phyloP scores from a whole-genome alignment of 1,140 invertebrate species.

The Hesperophylax magnus region DNA sequence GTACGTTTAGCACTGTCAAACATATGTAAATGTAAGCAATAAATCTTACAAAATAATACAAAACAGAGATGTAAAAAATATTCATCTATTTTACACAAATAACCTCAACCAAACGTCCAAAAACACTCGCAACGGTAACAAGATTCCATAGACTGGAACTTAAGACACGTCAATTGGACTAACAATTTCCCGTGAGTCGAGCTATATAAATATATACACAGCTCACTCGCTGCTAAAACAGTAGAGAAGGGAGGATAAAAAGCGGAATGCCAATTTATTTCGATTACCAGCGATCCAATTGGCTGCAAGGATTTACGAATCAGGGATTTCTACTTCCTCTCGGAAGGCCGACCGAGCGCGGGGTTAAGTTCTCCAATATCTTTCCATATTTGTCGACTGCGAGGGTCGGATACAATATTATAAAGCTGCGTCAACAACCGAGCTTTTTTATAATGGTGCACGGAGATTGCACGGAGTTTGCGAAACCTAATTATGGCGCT shows the following conservation, averaged over 20 bases:
- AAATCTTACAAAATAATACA: too few relatives aligned
- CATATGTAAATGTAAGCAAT: too few relatives aligned
- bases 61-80: too few relatives aligned
- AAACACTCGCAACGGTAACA: not conserved
- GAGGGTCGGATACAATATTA: constrained; percentile 28
- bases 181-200: constrained; percentile 10
- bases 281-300: constrained; percentile 58
- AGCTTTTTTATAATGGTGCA: too few relatives aligned
- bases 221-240: not conserved
- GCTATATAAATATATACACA: constrained; percentile 20
- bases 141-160: not conserved
- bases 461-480: too few relatives aligned
- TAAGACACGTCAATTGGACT: constrained; percentile 32
- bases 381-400: constrained; percentile 44
- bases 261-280: constrained; percentile 57
- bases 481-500: not conserved
- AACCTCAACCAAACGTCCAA: too few relatives aligned
- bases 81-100: too few relatives aligned
- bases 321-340: constrained; percentile 51
- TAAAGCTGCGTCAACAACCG: not conserved
- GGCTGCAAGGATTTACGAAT: constrained; percentile 56
- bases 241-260: constrained; percentile 18
- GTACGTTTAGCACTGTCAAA: too few relatives aligned
- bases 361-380: constrained; percentile 48
- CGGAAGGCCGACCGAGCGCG: constrained; percentile 23